Evolutionary conservation across 2,888 invertebrate species (phyloP).

Genomic region (Dione vanillae): DNA sequence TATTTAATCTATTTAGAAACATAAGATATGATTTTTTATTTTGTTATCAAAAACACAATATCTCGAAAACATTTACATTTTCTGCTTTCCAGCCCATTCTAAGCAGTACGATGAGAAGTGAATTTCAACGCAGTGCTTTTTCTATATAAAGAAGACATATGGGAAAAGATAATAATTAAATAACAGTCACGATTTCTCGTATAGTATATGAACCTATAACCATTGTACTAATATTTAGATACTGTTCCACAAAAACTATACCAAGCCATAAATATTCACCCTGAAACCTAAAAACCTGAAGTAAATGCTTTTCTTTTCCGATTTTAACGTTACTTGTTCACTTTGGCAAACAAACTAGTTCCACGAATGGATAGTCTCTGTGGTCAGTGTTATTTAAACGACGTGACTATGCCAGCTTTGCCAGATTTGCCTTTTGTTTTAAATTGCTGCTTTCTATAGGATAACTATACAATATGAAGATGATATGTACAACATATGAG

Average conservation of each 20-base stretch:
- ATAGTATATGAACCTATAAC: no score
- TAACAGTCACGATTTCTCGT: no score
- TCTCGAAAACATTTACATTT: no score
- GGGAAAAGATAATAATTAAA: no score
- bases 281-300: slow-evolving; percentile 7
- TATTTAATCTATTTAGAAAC: no score
- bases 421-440: slow-evolving; percentile 9
- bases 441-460: not conserved
- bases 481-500: no score
- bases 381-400: slow-evolving; percentile 24
- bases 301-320: not conserved
- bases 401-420: slow-evolving; percentile 10
- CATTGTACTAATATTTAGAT: no score
- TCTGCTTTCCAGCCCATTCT: not conserved
- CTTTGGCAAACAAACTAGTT: slow-evolving; percentile 19
- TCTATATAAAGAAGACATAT: no score
- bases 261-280: not conserved
- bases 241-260: not conserved
- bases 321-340: slow-evolving; percentile 26
- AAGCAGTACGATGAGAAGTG: no score
- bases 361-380: slow-evolving; percentile 5
- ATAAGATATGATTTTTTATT: no score
- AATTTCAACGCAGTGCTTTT: not conserved
- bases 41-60: no score
- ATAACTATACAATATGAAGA: not conserved